A percentile compares a stretch with the other conserved stretches of the same genome.
These are phyloP conservation scores for Agonopterix subpropinquella DNA, from an alignment of 2,888 invertebrate species.

Conservation along the genomic window DNA sequence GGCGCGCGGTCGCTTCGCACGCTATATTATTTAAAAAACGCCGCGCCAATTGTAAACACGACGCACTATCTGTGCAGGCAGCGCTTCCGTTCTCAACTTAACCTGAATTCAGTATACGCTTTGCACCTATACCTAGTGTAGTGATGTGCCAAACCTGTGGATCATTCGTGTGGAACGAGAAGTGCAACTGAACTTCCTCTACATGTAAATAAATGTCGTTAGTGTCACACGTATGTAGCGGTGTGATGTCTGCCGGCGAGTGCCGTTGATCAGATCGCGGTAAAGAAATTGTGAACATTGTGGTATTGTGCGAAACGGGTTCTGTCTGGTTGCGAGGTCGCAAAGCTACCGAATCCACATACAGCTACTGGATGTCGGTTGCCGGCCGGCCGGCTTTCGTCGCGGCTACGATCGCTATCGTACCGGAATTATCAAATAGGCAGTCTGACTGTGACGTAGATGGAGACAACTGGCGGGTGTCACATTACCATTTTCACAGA, in stretches of 20 bases:
- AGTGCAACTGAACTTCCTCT: constrained; percentile 50
- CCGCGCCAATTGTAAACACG: constrained; percentile 72
- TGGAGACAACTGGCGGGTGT: constrained; percentile 41
- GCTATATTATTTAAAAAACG: constrained; percentile 37
- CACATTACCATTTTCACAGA: constrained; percentile 48
- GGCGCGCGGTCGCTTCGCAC: constrained; percentile 36
- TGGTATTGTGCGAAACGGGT: constrained; percentile 61
- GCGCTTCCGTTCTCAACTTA: constrained; percentile 62
- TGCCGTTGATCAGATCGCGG: constrained; percentile 47
- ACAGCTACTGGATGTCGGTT: constrained; percentile 22
- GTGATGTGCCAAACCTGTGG: constrained; percentile 66
- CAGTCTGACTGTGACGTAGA: constrained; percentile 42
- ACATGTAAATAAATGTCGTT: constrained; percentile 61
- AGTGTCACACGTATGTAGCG: constrained; percentile 49
- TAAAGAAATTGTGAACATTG: constrained; percentile 54
- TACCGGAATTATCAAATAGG: constrained; percentile 37
- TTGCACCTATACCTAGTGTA: constrained; percentile 44
- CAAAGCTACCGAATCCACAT: constrained; percentile 52
- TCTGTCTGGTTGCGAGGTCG: constrained; percentile 39
- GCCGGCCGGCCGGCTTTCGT: constrained; percentile 42
- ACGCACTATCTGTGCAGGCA: constrained; percentile 57
- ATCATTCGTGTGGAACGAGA: constrained; percentile 46
- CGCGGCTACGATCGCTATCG: constrained; percentile 33
- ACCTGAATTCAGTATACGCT: constrained; percentile 51
- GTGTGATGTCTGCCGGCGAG: constrained; percentile 55